Base-by-base conservation (phyloP, 2,888 invertebrate genomes). In the Colletes collaris region DNA sequence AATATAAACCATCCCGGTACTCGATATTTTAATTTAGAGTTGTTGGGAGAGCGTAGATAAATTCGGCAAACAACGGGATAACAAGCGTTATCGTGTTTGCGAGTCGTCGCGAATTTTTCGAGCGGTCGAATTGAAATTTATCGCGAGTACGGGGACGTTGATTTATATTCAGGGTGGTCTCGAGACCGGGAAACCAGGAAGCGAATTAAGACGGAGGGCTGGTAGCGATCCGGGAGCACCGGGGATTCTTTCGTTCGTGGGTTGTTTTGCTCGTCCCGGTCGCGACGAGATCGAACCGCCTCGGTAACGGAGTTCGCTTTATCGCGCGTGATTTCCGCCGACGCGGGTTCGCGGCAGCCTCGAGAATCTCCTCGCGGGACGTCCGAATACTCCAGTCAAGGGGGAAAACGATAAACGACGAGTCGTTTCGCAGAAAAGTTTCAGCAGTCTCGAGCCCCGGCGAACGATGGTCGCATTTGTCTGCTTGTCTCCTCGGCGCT, bases 81-180 rank as follows among this genome's bases (percentile, higher is more conserved):
- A 66, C 56, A 59, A 59, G 40, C 44, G 7, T 40, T 4, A 2
- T 35, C 40, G 59, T 44, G 40, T 40, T 59, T 35, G 44, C 10
- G 59, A 59, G 40, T 0, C 40, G 40, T 5, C 4, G 46, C 0
- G 49, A 53, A 66, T 66, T 73, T 73, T 76, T 76, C 73, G n/a
- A 66, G 40, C 35, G 11, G 65, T 35, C n/a, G n/a, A 66, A 76
- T 76, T 65, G 73, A 66, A 73, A 76, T 76, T 76, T 73, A 76
- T 76, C 76, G 49, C 73, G 73, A n/a, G 55, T 40, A 50, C 65
- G 55, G 10, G 4, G 16, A 2, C 60, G 19, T 44, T 55, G 73
- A 76, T 73, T 76, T 73, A 73, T 66, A 66, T 60, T 55, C 73
- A n/a, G 13, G 8, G 44, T 3, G 27, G 27, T 7, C 19, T n/a